A percentile compares a stretch with the other conserved stretches of the same genome.
These are phyloP conservation scores for Pelodytes ibericus DNA, from an alignment of 2,797 vertebrate genomes.

Conservation along the genomic window DNA sequence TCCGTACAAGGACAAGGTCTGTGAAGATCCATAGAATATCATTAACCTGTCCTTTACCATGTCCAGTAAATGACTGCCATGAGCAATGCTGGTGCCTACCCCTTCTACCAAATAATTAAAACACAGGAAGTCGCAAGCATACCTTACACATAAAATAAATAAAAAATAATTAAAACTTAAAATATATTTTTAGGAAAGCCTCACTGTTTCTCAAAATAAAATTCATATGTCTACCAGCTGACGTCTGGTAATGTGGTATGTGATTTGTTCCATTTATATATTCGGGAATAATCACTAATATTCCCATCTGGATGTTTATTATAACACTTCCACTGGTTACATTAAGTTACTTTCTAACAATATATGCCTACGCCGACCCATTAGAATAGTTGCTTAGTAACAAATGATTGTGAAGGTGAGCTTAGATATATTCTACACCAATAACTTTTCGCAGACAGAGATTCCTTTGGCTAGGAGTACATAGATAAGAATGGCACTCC, in stretches of 20 bases:
- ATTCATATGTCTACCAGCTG: not conserved
- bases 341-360: not conserved
- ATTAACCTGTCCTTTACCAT: too few relatives aligned
- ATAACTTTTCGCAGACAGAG: not conserved
- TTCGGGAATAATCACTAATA: not conserved
- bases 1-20: too few relatives aligned
- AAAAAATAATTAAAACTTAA: too few relatives aligned
- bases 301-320: not conserved
- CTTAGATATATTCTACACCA: not conserved
- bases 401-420: constrained; percentile 10
- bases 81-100: too few relatives aligned
- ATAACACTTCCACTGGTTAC: not conserved
- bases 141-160: too few relatives aligned
- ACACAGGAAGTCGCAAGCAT: too few relatives aligned
- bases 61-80: too few relatives aligned
- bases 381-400: constrained; percentile 19
- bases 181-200: too few relatives aligned
- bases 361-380: not conserved
- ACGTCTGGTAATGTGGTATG: not conserved
- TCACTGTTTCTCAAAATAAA: too few relatives aligned
- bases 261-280: not conserved
- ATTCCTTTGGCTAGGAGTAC: not conserved
- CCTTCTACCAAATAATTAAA: too few relatives aligned
- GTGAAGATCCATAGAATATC: too few relatives aligned
- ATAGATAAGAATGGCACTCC: too few relatives aligned